phyloP scores from a whole-genome alignment of 2,113 vertebrate genomes.

The Tylochromis polylepis region DNA sequence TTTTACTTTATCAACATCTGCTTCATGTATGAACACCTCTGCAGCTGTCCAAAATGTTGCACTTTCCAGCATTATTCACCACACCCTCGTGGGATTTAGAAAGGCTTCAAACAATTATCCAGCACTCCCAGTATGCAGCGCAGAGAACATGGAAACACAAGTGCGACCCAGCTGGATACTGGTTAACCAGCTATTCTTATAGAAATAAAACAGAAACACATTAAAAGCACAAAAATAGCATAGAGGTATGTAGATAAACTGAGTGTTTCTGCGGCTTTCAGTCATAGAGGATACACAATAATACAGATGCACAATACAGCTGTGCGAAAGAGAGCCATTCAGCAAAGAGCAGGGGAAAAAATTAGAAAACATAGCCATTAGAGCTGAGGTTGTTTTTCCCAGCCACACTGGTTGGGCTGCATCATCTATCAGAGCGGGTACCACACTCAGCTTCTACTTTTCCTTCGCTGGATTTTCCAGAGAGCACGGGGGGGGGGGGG shows the following conservation, averaged over 20 bases:
- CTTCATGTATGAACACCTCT: conserved; percentile 38
- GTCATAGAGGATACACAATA: not conserved
- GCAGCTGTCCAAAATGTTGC: conserved; percentile 21
- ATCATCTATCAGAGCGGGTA: conserved; percentile 47
- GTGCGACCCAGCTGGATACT: not conserved
- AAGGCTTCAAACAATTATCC: conserved; percentile 42
- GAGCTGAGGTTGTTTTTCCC: not conserved
- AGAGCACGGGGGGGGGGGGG: not conserved
- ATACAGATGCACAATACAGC: not conserved
- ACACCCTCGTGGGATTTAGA: conserved; percentile 31
- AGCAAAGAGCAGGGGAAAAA: not conserved
- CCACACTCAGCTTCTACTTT: conserved; percentile 18
- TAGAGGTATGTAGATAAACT: not conserved
- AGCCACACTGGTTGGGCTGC: not conserved
- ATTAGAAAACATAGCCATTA: not conserved
- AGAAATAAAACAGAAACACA: not conserved
- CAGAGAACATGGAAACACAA: not conserved
- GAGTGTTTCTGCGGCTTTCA: not conserved
- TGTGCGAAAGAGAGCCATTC: conserved; percentile 15
- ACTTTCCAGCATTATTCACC: not conserved
- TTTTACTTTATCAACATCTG: conserved; percentile 54
- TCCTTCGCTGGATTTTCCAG: conserved; percentile 35
- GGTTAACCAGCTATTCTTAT: not conserved
- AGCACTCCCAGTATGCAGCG: not conserved
- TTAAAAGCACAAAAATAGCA: not conserved